A percentile compares a stretch with the other conserved stretches of the same genome.
Evolutionary conservation across 1,140 invertebrate species (phyloP).

Genomic region (Agrilus planipennis): DNA sequence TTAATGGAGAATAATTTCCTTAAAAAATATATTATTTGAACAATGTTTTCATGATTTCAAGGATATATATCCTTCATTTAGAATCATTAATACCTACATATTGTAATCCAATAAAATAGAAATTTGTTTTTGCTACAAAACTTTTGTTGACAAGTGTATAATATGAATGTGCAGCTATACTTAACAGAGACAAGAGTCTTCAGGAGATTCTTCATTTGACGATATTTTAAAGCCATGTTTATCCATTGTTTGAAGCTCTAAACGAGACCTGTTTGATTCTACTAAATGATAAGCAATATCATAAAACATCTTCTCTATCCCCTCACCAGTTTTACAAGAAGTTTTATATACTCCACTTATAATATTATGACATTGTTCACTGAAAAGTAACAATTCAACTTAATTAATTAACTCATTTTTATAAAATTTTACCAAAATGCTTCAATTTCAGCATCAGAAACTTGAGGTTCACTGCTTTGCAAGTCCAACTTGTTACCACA

Average conservation of each 20-base stretch:
- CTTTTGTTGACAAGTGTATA: too few species aligned
- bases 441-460: constrained; percentile 82
- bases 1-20: too few species aligned
- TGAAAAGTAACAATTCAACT: constrained; percentile 32
- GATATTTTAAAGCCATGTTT: constrained; percentile 67
- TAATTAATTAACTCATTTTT: background rate
- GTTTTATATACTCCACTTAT: constrained; percentile 82
- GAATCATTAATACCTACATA: too few species aligned
- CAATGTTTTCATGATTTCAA: too few species aligned
- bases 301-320: constrained; percentile 81
- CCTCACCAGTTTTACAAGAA: constrained; percentile 79
- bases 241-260: constrained; percentile 68
- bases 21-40: too few species aligned
- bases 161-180: too few species aligned
- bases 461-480: constrained; percentile 55
- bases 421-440: constrained; percentile 59
- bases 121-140: too few species aligned
- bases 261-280: constrained; percentile 63
- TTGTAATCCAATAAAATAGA: too few species aligned
- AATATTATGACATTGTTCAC: constrained; percentile 83
- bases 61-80: too few species aligned
- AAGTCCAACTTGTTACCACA: constrained; percentile 84
- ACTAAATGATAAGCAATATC: constrained; percentile 73
- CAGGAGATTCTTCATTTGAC: constrained; percentile 45
- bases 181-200: constrained; percentile 29